These are phyloP conservation scores for Aricia agestis DNA, from an alignment of 1,140 invertebrate species.

Conservation along the genomic window DNA sequence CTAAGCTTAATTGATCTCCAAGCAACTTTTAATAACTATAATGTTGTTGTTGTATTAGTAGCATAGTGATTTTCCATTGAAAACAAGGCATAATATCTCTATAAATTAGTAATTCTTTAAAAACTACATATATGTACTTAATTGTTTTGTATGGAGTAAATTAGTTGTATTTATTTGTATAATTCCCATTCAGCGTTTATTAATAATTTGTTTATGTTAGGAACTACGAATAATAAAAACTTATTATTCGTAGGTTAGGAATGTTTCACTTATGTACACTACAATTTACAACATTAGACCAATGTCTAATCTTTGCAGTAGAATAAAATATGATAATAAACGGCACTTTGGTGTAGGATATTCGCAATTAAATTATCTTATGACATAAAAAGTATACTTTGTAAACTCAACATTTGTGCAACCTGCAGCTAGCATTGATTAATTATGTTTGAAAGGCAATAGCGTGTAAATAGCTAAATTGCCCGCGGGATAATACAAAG, in stretches of 20 bases:
- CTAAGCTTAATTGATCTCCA: background rate
- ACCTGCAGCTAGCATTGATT: too few relatives aligned
- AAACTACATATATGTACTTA: background rate
- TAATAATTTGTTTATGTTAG: background rate
- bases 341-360: background rate
- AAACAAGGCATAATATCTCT: slow-evolving; percentile 7
- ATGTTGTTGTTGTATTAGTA: background rate
- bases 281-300: background rate
- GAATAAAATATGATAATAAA: background rate
- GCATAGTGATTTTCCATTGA: slow-evolving; percentile 5
- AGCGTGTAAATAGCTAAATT: too few relatives aligned
- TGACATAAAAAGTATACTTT: too few relatives aligned
- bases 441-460: too few relatives aligned
- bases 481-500: too few relatives aligned
- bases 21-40: background rate
- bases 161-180: background rate
- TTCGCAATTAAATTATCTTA: too few relatives aligned
- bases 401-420: too few relatives aligned
- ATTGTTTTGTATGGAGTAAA: background rate
- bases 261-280: background rate
- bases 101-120: background rate
- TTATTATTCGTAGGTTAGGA: too few relatives aligned
- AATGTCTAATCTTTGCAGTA: background rate
- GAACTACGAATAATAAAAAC: too few relatives aligned
- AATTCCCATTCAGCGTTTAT: background rate